Base-by-base conservation (phyloP, 1,140 invertebrate species). In the Ceratoteleas bidentatus region DNA sequence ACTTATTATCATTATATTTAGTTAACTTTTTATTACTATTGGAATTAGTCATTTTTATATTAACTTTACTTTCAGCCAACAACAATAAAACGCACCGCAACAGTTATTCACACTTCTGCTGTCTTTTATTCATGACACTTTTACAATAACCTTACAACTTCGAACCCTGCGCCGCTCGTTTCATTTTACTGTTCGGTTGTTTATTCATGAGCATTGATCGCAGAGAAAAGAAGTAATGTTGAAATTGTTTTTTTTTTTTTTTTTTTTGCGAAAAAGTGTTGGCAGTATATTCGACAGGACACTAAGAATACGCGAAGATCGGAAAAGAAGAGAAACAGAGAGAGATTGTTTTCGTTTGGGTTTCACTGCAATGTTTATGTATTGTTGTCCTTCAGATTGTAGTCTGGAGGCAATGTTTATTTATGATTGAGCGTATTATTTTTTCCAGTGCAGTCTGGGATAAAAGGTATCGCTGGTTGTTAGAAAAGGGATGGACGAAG, bases 1-100 rank as follows among this genome's bases (percentile, higher is more conserved):
- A 58, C 62, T 72, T 49, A 49, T 72, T 62, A 54, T 72, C 47
- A 49, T 16, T 47, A 61, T 15, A 43, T 43, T 43, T 9, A 3
- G 1, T n/a, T 43, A 1, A 43, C 6, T 9, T n/a, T 43, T n/a
- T 43, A 43, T n/a, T 1, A 3, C 6, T 9, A 43, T 43, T 1
- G 6, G 2, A 43, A 43, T 6, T 43, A n/a, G n/a, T n/a, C n/a
- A 43, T 43, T 43, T 24, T 24, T 24, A 24, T 24, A 24, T 24
- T 24, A 24, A 24, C 24, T 4, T 24, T 24, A 24, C 24, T 2
- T 24, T 2, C 24, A 24, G 4, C 24, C 4, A 24, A 24, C 24
- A 24, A 24, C 24, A 24, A 1, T 24, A 24, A 24, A 24, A 24
- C 24, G 24, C 4, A 4, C 24, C 1, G 24, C 24, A 24, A 62